phyloP scores from a whole-genome alignment of 2,888 invertebrate species.

The Thecocarcelia acutangulata region DNA sequence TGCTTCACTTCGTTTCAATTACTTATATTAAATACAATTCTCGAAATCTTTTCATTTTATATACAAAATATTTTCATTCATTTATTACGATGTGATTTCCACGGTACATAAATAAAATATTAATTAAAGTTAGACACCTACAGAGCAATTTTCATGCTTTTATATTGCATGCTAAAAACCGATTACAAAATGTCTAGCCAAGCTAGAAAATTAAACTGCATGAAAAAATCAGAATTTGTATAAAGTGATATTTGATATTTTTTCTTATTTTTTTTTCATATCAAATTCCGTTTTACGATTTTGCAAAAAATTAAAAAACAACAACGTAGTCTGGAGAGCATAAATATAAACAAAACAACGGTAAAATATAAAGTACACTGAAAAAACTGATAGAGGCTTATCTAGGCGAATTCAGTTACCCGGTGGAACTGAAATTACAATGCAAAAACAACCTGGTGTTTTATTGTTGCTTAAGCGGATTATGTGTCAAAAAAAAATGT shows the following conservation, averaged over 20 bases:
- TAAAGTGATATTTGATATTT: conserved; percentile 2
- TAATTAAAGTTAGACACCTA: conserved; percentile 36
- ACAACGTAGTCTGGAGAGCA: neutral
- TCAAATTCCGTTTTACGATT: neutral
- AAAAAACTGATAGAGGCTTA: neutral
- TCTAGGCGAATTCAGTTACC: too few species aligned
- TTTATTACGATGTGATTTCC: conserved; percentile 13
- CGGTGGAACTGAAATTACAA: too few species aligned
- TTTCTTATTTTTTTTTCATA: neutral
- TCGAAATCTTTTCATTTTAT: neutral
- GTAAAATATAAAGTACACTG: neutral
- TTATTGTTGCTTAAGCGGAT: too few species aligned
- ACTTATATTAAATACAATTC: too few species aligned
- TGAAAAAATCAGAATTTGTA: conserved; percentile 13
- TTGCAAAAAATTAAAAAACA: conserved; percentile 2
- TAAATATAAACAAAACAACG: neutral
- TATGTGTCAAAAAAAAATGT: too few species aligned
- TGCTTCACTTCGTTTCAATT: neutral
- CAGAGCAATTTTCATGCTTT: conserved; percentile 7
- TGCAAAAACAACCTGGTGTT: too few species aligned
- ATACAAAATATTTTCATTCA: neutral
- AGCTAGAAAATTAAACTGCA: conserved; percentile 30
- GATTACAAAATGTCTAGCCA: conserved; percentile 63
- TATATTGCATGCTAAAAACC: conserved; percentile 55
- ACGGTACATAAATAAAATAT: conserved; percentile 6